Base-by-base conservation (phyloP, 2,113 vertebrate genomes). In the Ornithorhynchus anatinus region DNA sequence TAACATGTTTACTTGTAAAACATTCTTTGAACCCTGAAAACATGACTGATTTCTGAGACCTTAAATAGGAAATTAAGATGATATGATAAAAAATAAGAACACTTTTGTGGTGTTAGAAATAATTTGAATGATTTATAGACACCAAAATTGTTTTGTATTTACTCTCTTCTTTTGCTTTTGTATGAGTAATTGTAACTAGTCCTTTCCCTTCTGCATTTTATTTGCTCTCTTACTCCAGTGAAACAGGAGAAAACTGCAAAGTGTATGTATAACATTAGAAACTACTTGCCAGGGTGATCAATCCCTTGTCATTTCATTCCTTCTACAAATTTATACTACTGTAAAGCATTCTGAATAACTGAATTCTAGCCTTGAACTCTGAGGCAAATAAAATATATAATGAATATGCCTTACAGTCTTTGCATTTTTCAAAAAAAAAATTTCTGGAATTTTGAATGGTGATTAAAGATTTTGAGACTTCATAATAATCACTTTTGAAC, bases 31-130 rank as follows among this genome's bases (percentile, higher is more conserved):
- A 79, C 31, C 10, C 48, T 59, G 7, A 77, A 25, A 27, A 80
- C 19, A 64, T 4, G 54, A 3, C 15, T 57, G 71, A 70, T 78
- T 75, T 82, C 47, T 66, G 58, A 32, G 78, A 60, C 19, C 56
- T 17, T 59, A 77, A 52, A 37, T 25, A 32, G 48, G 53, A 16
- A 16, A 69, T 67, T 75, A 72, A 63, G 8, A 69, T 78, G 61
- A 82, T 65, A 36, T 44, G 58, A 59, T 73, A 53, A 68, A 75
- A 61, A n/a, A n/a, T n/a, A n/a, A n/a, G n/a, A n/a, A n/a, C n/a
- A n/a, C n/a, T n/a, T n/a, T n/a, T n/a, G n/a, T n/a, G n/a, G n/a
- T n/a, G n/a, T n/a, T n/a, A n/a, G n/a, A n/a, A n/a, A n/a, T n/a
- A n/a, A n/a, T n/a, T n/a, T n/a, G n/a, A n/a, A n/a, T n/a, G n/a